Base-by-base conservation (phyloP, 2,797 vertebrate genomes). In the Arremon brunneinucha region DNA sequence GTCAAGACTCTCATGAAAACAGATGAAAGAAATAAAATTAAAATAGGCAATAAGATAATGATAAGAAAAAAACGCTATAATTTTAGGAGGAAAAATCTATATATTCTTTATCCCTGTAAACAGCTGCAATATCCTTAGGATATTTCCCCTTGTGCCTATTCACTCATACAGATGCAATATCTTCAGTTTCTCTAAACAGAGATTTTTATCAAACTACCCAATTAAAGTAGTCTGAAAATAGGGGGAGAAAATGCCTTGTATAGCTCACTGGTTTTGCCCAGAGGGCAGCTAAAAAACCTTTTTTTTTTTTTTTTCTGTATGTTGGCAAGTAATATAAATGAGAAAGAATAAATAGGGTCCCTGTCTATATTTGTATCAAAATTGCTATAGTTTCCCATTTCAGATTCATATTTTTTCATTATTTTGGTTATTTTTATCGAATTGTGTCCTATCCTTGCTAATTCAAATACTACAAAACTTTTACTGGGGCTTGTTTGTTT, bases 171-270 rank as follows among this genome's bases (percentile, higher is more conserved):
- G 47, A 59, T 67, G 28, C 21, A 86, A 65, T 14, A 43, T 23
- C 50, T 39, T 89, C 47, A 44, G 24, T 86, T 75, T 35, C 53
- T 64, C 27, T 26, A 37, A 62, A 59, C 7, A 50, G 50, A 87
- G 43, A 56, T 85, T 87, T 94, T 91, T 67, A 57, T 89, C 72
- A 85, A 93, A 83, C n/a, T 89, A 81, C 11, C 28, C 32, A 65
- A 65, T 82, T 90, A 90, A 77, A 94, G 21, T 14, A 65, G 16
- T 44, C 65, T 68, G 39, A 74, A 72, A 80, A 83, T 21, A 71
- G 17, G 8, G 56, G n/a, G 65, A 88, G 30, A 90, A 46, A 83
- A 93, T 59, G 80, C 41, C 28, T 88, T 76, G 27, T 8, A n/a
- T 30, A 71, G 27, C 34, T 90, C 34, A 37, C 4, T 71, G 12